Evolutionary conservation across 2,888 invertebrate genomes (phyloP), one percentile per base, ranked within the genome.

Genomic region (Boloria selene): DNA sequence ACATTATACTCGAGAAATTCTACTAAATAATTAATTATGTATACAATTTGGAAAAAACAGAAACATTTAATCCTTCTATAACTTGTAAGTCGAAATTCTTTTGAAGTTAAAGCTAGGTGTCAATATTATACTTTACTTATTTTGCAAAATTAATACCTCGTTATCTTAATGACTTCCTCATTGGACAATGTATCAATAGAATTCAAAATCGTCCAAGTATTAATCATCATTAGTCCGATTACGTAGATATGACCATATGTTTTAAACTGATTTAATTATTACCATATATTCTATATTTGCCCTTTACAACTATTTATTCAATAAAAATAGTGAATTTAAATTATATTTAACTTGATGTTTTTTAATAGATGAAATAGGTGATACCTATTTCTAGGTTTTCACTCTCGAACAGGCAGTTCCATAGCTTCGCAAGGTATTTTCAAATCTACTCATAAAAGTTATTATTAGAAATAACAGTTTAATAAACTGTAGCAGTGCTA

Each of bases 211-310:
- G 47, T 14, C 38, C 17, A 59, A 59, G 31, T 50, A 59, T 59
- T 59, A 59, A 59, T 38, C 50, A 59, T 59, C 59, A 38, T 50
- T 59, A 59, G 50, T 59, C 38, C 50, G 49, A 59, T 59, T 59
- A 45, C 22, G 56, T 16, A 49, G 49, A 49, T 59, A 17, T 17
- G 38, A 6, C 17, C 31, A 49, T 18, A 49, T 49, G 49, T 45
- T 22, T 45, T n/a, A 31, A 54, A 38, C 47, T 62, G 13, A 42
- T 45, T 62, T 49, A 62, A n/a, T 54, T 38, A 47, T 18, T 54
- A 13, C 31, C 17, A 26, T 45, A n/a, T 44, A 22, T 44, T 55
- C 18, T 55, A 55, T 55, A 44, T 44, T 56, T 55, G 42, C 22
- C 3, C 14, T 14, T 22, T n/a, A 1, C n/a, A 44, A 45, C 45